Base-by-base conservation (phyloP, 2,797 vertebrate genomes). In the Discoglossus pictus region DNA sequence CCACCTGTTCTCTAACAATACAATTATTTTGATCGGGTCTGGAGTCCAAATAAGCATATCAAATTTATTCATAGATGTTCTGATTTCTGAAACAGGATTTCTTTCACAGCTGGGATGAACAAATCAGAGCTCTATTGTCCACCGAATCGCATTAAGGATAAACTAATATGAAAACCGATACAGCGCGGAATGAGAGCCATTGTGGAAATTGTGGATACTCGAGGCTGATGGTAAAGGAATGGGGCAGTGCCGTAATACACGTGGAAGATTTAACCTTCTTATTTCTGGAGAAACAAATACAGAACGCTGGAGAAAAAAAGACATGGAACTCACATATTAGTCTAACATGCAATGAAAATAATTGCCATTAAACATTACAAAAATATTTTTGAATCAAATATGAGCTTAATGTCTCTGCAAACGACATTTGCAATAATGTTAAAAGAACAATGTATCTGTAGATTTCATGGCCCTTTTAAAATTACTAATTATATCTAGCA, bases 1-100 rank as follows among this genome's bases (percentile, higher is more conserved):
- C 44, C 61, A 59, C 61, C 68, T 64, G 44, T 55, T 64, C 61
- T 35, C 61, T 71, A 64, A 71, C 68, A n/a, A 56, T 71, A 64
- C 68, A 71, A 71, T 71, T 71, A 24, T 23, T 65, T 7, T 20
- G 43, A 73, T 48, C 27, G 38, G 67, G 40, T 38, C 60, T 61
- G 48, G 43, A 74, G 36, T 9, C 51, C 63, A 46, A 61, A 58
- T 54, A 36, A 61, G 62, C 42, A 31, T 55, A 52, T 50, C 67
- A 18, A 23, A 53, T 75, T 78, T 78, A 78, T 71, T 75, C 72
- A 69, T 23, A 61, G 65, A 8, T 1, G 68, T 72, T 24, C 61
- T 59, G 64, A 67, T 60, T 46, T 65, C 62, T 65, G 60, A 80
- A 72, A 69, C 68, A 72, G 76, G 62, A 27, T 62, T 73, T 60